Conservation (phyloP, 2,888 invertebrate genomes). For the Neocrepidodera transversa region DNA sequence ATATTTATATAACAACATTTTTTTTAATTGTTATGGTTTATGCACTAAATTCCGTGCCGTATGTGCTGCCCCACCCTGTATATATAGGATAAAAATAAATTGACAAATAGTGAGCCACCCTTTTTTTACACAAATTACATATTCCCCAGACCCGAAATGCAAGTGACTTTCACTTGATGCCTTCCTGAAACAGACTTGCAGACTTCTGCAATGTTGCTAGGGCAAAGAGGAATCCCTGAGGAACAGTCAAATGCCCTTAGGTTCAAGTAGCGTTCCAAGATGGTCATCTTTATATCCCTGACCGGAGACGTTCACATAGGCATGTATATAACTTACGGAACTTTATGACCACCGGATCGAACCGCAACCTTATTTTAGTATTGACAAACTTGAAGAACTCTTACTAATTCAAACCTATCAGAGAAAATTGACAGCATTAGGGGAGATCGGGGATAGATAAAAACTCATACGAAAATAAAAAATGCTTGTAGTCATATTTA, state of each 20-base stretch:
- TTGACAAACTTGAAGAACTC: slow-evolving; percentile 34
- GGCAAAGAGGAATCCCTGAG: slow-evolving; percentile 40
- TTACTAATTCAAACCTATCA: slow-evolving; percentile 32
- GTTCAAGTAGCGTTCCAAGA: slow-evolving; percentile 48
- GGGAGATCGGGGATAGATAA: background rate
- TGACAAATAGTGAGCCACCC: too few species aligned
- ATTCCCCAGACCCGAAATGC: slow-evolving; percentile 1
- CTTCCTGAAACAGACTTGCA: slow-evolving; percentile 16
- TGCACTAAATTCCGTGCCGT: too few species aligned
- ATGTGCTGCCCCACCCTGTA: too few species aligned
- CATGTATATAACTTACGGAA: slow-evolving; percentile 60
- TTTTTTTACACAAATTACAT: too few species aligned
- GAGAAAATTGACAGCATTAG: slow-evolving; percentile 3
- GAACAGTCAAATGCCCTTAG: slow-evolving; percentile 46
- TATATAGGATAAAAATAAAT: too few species aligned
- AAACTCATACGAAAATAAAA: background rate
- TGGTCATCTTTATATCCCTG: slow-evolving; percentile 52
- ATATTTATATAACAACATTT: too few species aligned
- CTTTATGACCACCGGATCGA: slow-evolving; percentile 64
- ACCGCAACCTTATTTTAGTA: slow-evolving; percentile 59
- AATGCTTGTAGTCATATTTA: too few species aligned
- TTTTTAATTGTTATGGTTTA: too few species aligned
- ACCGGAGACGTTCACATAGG: slow-evolving; percentile 52
- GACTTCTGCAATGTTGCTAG: slow-evolving; percentile 18
- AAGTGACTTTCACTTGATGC: slow-evolving; percentile 23